Conservation (phyloP, 2,888 invertebrate genomes). For the Athalia circularis region DNA sequence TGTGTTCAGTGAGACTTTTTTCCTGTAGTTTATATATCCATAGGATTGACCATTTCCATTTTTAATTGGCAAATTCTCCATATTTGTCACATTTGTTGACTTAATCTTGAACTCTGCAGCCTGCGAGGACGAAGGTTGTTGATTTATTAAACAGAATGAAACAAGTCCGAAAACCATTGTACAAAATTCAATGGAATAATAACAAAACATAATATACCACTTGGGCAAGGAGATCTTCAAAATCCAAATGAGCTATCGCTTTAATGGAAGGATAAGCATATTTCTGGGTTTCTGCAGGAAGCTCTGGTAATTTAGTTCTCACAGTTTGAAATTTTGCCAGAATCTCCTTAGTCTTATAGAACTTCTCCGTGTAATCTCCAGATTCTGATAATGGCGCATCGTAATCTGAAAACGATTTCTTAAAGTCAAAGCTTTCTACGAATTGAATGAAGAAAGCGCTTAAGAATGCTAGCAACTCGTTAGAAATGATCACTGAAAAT, state of each 20-base stretch:
- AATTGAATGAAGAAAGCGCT: neutral
- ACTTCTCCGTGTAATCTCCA: conserved; percentile 90
- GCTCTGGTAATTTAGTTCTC: conserved; percentile 65
- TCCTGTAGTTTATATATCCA: conserved; percentile 77
- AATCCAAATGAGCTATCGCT: conserved; percentile 56
- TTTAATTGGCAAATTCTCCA: conserved; percentile 70
- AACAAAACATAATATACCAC: conserved; percentile 51
- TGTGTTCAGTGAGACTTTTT: conserved; percentile 56
- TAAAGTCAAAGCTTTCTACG: too few species aligned
- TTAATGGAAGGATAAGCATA: conserved; percentile 65
- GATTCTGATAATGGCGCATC: conserved; percentile 90
- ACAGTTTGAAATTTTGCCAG: conserved; percentile 60
- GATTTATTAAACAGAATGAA: neutral
- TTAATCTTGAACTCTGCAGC: conserved; percentile 44
- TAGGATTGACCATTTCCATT: conserved; percentile 76
- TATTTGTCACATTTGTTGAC: conserved; percentile 55
- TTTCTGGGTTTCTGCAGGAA: conserved; percentile 65
- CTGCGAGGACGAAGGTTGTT: conserved; percentile 12
- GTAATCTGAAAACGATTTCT: conserved; percentile 76
- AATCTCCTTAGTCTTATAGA: conserved; percentile 70
- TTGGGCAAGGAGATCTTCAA: conserved; percentile 58
- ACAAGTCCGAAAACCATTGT: neutral
- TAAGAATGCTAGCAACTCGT: neutral
- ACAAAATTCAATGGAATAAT: neutral
- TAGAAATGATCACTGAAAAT: neutral